Evolutionary conservation across 2,113 vertebrate species (phyloP).

Genomic region (Psettodes erumei): DNA sequence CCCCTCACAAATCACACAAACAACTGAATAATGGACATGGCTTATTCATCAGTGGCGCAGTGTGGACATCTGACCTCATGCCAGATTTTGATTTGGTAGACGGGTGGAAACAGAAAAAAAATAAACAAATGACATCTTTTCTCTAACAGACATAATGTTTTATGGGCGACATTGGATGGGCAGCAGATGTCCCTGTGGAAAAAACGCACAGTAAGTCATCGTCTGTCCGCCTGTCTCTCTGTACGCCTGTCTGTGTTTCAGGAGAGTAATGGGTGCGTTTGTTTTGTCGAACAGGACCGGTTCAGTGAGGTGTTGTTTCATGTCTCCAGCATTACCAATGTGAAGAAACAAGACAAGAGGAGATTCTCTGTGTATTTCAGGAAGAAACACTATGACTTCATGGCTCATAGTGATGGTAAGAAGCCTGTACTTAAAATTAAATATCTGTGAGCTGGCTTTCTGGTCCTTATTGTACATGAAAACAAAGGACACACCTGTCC

Average conservation of each 20-base stretch:
- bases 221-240: background rate
- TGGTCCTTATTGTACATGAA: too few species aligned
- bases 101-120: background rate
- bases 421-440: background rate
- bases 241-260: background rate
- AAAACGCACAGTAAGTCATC: conserved; percentile 78
- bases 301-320: conserved; percentile 84
- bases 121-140: background rate
- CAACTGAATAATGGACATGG: too few species aligned
- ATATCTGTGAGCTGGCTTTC: too few species aligned
- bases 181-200: conserved; percentile 83
- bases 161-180: conserved; percentile 81
- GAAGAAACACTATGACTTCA: conserved; percentile 84
- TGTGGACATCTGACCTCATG: too few species aligned
- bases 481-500: too few species aligned
- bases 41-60: too few species aligned
- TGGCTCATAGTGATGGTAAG: conserved; percentile 81
- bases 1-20: too few species aligned
- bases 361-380: conserved; percentile 79
- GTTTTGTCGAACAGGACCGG: conserved; percentile 72
- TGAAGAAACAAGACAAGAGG: conserved; percentile 72
- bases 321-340: conserved; percentile 79
- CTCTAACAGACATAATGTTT: conserved; percentile 75
- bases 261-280: background rate
- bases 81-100: too few species aligned